Conservation (phyloP, 2,797 vertebrate species). For the Scolopax bukidnonensis region DNA sequence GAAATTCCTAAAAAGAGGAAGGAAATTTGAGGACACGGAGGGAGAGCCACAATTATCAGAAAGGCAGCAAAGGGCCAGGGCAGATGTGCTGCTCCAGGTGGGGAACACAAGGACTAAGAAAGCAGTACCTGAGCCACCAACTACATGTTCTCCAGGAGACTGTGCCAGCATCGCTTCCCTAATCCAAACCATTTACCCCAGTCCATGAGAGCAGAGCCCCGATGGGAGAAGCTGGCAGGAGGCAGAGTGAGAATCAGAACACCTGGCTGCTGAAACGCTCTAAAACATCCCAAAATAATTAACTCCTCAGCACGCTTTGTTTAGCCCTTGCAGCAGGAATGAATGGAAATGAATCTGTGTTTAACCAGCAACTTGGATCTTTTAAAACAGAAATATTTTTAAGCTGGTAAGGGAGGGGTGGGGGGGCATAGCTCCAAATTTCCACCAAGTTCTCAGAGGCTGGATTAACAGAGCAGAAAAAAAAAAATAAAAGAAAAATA, state of each 20-base stretch:
- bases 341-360: neutral
- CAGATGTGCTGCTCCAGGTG: neutral
- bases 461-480: neutral
- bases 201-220: neutral
- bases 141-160: neutral
- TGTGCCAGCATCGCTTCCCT: neutral
- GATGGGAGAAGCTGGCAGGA: conserved; percentile 1
- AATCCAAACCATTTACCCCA: neutral
- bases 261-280: conserved; percentile 28
- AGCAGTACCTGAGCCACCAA: neutral
- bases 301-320: neutral
- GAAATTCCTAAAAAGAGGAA: neutral
- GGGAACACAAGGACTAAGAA: neutral
- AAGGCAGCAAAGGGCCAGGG: neutral
- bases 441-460: neutral
- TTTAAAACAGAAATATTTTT: neutral
- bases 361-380: neutral
- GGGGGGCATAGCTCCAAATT: neutral
- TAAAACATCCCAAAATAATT: neutral
- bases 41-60: neutral
- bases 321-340: neutral
- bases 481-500: too few relatives aligned
- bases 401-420: neutral
- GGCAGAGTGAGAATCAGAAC: conserved; percentile 15
- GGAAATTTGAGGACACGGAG: neutral